Evolutionary conservation across 1,140 invertebrate genomes (phyloP), one percentile per base, ranked within the genome.

Genomic region (Eupeodes corollae): DNA sequence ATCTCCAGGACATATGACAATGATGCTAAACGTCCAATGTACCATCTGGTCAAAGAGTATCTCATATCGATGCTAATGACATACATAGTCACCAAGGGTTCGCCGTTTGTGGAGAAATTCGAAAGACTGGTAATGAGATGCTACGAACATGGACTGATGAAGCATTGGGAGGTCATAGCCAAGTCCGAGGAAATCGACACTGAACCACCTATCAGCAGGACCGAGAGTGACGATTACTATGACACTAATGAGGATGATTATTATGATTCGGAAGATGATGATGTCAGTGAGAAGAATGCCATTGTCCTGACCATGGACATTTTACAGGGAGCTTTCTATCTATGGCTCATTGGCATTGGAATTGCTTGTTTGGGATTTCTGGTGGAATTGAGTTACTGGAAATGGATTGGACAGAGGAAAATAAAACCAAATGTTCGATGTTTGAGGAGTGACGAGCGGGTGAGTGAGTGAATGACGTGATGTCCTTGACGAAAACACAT

Each of bases 1-100:
- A 44, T 66, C 9, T 55, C 58, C 5, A 37, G 48, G 26, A 65
- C 54, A 10, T 66, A 54, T 35, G 56, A 63, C 30, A 15, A 47
- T 0, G 52, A 56, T 13, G 46, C 35, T 6, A 55, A 47, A 19
- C 55, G 62, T 13, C 58, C 63, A 14, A 14, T 53, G 9, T 65
- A 56, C 42, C 63, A 66, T 18, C 59, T 65, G 16, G 60, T 65
- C 26, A 59, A 59, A 39, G 52, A 65, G 30, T 59, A 61, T 49
- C 48, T 66, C 5, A 46, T 57, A 11, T 61, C 63, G 6, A 52
- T 66, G 55, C 49, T 56, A 0, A 50, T 53, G 14, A 65, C 62
- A 3, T 66, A 66, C 16, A 55, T 66, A 0, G 13, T 65, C 13
- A 56, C 59, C 0, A 26, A 48, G 2, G 63, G 63, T 10, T 65